Base-by-base conservation (phyloP, 2,797 vertebrate species). In the Lindbergichthys nudifrons region DNA sequence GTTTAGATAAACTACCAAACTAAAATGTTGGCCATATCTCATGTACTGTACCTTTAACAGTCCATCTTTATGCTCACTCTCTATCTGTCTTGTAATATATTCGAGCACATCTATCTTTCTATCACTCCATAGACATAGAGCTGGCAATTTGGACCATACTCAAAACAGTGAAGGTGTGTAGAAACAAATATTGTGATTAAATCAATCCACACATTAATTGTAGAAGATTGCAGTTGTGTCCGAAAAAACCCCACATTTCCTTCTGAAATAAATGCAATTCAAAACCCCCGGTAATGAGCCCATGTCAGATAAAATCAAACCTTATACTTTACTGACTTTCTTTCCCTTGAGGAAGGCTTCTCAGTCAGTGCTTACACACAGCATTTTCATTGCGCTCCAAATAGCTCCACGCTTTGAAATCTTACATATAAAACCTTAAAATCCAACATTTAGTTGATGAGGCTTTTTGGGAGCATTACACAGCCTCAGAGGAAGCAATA, bases 351-450 rank as follows among this genome's bases (percentile, higher is more conserved):
- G 62, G 45, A 4, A 41, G 13, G 2, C 43, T 18, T 53, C 13
- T 15, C n/a, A 36, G 14, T 42, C 30, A 36, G 32, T 36, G 6
- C 32, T 9, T 36, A 41, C 10, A 23, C n/a, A n/a, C 26, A 42
- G 16, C 39, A 21, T 16, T 54, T 14, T 16, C 21, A 46, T 13
- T 60, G 23, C 14, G 10, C 1, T 58, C 23, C 16, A 42, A 42
- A n/a, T 64, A 71, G 12, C 47, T 80, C 47, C 42, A 21, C 47
- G 19, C 18, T 47, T 36, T 59, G 19, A 50, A 30, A 71, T 54
- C 52, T 19, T 47, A n/a, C 53, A 46, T 26, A 75, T 76, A 54
- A 70, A 53, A 30, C 16, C 60, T 51, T 51, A 41, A 73, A 79
- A 72, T 46, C 1, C n/a, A 46, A 54, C 5, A 21, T 45, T 39